A percentile compares a stretch with the other conserved stretches of the same genome.
phyloP scores from a whole-genome alignment of 1,140 invertebrate genomes.

The Pissodes strobi region DNA sequence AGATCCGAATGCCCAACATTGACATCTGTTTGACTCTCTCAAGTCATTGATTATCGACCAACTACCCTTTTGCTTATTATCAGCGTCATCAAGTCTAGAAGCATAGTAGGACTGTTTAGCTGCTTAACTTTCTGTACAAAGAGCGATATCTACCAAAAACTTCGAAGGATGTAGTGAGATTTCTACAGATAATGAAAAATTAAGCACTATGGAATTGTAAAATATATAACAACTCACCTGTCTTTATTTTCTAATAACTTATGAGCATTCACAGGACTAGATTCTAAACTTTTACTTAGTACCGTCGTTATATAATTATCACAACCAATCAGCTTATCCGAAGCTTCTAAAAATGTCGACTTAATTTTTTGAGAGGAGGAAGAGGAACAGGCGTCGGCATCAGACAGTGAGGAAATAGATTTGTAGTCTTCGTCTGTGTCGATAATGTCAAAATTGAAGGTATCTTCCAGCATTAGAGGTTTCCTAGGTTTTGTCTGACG shows the following conservation, averaged over 20 bases:
- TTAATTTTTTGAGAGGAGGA: conserved; percentile 59
- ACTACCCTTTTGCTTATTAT: no score
- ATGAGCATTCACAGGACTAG: conserved; percentile 54
- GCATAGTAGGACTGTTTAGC: no score
- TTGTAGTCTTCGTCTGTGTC: conserved; percentile 68
- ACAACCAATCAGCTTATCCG: conserved; percentile 66
- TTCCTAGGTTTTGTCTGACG: conserved; percentile 65
- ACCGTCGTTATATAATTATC: conserved; percentile 70
- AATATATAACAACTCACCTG: conserved; percentile 35
- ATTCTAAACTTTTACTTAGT: conserved; percentile 59
- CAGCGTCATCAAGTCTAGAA: no score
- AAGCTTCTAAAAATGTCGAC: conserved; percentile 59
- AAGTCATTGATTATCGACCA: no score
- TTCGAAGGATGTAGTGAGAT: no score
- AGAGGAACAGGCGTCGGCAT: conserved; percentile 50
- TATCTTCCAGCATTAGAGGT: conserved; percentile 68
- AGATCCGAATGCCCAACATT: no score
- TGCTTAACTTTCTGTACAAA: no score
- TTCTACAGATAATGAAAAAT: no score
- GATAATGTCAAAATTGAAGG: conserved; percentile 77
- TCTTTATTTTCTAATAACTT: conserved; percentile 46
- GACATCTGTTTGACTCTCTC: no score
- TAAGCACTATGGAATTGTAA: no score
- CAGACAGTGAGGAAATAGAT: conserved; percentile 28
- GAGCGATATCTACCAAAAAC: no score